Percentiles rank a stretch among this genome's conserved stretches.
These are phyloP conservation scores for Dromas ardeola DNA, from an alignment of 2,113 vertebrate genomes.

Conservation along the genomic window DNA sequence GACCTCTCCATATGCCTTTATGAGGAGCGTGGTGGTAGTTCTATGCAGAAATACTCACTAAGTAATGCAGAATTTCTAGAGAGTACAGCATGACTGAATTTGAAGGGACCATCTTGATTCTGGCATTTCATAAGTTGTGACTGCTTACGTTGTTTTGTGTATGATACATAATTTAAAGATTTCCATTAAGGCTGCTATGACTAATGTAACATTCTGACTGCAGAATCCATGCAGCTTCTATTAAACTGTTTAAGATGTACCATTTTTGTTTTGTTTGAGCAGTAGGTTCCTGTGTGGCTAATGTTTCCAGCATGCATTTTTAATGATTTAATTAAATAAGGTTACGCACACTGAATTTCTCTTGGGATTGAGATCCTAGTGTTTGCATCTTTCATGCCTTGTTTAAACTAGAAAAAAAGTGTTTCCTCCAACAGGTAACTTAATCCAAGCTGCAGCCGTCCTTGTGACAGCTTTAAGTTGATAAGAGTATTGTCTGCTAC, in stretches of 20 bases:
- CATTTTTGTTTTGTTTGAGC: constrained; percentile 2
- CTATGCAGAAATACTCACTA: background rate
- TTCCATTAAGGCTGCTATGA: background rate
- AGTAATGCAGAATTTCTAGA: background rate
- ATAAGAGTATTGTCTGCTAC: background rate
- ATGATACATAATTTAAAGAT: constrained; percentile 31
- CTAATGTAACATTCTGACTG: background rate
- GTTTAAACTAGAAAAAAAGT: background rate
- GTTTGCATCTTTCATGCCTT: background rate
- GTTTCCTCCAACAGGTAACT: background rate
- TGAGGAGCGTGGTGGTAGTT: background rate
- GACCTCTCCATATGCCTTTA: background rate
- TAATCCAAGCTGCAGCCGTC: background rate
- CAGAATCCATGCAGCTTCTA: background rate
- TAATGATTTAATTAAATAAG: constrained; percentile 5
- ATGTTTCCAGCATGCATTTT: background rate
- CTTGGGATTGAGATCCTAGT: background rate
- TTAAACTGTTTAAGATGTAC: background rate
- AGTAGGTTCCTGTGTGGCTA: background rate
- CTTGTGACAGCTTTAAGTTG: background rate
- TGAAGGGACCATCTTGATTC: background rate
- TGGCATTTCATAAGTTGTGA: background rate
- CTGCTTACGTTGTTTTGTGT: background rate
- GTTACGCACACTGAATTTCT: background rate
- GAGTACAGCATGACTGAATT: background rate